Base-by-base conservation (phyloP, 2,888 invertebrate species). In the Drosophila subquinaria region DNA sequence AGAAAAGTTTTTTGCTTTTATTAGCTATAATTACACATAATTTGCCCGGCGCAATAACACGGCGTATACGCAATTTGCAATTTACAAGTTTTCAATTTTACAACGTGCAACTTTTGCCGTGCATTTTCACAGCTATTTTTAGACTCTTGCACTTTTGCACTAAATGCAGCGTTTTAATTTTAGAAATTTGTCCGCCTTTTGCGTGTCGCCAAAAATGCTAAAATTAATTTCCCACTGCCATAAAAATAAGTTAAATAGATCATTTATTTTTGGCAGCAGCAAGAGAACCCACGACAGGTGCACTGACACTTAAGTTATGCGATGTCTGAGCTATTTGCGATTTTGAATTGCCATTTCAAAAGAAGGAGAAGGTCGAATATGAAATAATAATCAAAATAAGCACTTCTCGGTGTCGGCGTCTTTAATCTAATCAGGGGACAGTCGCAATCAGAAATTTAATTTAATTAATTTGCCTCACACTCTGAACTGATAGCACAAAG, bases 401-500 rank as follows among this genome's bases (percentile, higher is more conserved):
- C 30, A 15, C 36, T 53, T 52, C 20, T 11, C 45, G 45, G 15
- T 30, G 30, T 30, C 8, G 30, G 30, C 47, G 47, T 73, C 57
- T 50, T 64, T 79, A 78, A 81, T 83, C 83, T 83, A 75, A 83
- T 83, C 84, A 51, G 42, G 51, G 42, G 51, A 64, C 52, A 47
- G 55, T 20, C 65, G 66, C 72, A 81, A 81, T 79, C 76, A 67
- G 59, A 76, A 76, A 72, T 86, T 69, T 66, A 87, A 82, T 80
- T 87, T 67, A 84, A 84, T 84, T 84, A 87, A 87, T 72, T 79
- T 73, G 53, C 65, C 74, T 36, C 11, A 36, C 56, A n/a, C 43
- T 40, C 27, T 27, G 15, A n/a, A 53, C 60, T 70, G 65, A 73
- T 63, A 63, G 47, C 27, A 50, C 6, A 50, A 48, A 8, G 23